Percentiles rank a stretch among this genome's conserved stretches.
Evolutionary conservation across 2,888 invertebrate genomes (phyloP).

Genomic region (Pristionchus mayeri): DNA sequence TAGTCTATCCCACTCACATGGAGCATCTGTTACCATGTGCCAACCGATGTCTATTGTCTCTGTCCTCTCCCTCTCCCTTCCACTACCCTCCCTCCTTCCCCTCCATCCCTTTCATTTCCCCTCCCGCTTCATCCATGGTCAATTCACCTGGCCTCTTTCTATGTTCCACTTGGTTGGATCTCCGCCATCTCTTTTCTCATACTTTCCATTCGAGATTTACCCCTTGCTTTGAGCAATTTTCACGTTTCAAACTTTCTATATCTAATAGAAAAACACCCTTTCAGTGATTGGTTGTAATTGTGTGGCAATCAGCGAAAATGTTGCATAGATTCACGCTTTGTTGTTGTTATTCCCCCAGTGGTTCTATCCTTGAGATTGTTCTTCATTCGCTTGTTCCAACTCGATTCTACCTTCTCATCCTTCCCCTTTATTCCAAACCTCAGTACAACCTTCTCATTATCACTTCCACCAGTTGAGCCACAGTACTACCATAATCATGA

Average conservation of each 20-base stretch:
- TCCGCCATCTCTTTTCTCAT: background rate
- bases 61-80: background rate
- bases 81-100: background rate
- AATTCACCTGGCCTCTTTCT: conserved; percentile 2
- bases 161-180: conserved; percentile 22
- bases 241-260: background rate
- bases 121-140: background rate
- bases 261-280: background rate
- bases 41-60: conserved; percentile 25
- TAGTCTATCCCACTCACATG: background rate
- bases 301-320: background rate
- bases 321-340: background rate
- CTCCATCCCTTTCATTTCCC: background rate
- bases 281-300: background rate
- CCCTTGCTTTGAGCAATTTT: conserved; percentile 27
- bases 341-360: conserved; percentile 33
- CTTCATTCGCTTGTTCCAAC: background rate
- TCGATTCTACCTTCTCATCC: background rate
- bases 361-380: background rate
- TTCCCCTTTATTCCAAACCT: background rate
- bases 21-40: conserved; percentile 45
- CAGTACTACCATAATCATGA: conserved; percentile 34
- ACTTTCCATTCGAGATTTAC: background rate
- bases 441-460: conserved; percentile 1
- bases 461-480: background rate